A percentile compares a stretch with the other conserved stretches of the same genome.
phyloP scores from a whole-genome alignment of 2,797 vertebrate species.

The Merluccius polli region DNA sequence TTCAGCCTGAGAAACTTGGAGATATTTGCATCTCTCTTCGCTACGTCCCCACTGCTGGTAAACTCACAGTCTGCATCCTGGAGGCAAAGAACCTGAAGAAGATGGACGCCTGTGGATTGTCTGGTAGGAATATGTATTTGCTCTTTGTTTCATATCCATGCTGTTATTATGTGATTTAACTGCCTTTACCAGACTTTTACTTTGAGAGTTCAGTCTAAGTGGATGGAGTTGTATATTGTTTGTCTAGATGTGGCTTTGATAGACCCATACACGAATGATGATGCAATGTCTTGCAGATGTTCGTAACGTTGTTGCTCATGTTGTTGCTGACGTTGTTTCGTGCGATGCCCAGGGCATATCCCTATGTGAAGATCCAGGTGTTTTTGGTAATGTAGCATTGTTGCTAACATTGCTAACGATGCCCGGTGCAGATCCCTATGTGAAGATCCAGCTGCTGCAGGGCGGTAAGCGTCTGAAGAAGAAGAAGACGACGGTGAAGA shows the following conservation, averaged over 20 bases:
- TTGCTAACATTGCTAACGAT: not conserved
- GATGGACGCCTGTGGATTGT: slow-evolving; percentile 97
- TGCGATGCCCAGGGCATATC: slow-evolving; percentile 72
- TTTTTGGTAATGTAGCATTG: slow-evolving; percentile 51
- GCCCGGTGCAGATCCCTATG: slow-evolving; percentile 85
- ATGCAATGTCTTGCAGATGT: too few relatives aligned
- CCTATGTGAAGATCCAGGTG: slow-evolving; percentile 97
- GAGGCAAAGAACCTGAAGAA: slow-evolving; percentile 99
- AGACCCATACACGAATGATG: too few relatives aligned
- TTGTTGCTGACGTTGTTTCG: slow-evolving; percentile 46
- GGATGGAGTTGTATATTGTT: too few relatives aligned
- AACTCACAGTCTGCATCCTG: slow-evolving; percentile 96
- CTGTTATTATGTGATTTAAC: not conserved
- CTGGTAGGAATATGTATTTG: slow-evolving; percentile 71
- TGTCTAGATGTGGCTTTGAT: too few relatives aligned
- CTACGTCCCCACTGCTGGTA: slow-evolving; percentile 95
- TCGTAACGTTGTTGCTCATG: slow-evolving; percentile 89
- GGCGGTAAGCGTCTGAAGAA: slow-evolving; percentile 97
- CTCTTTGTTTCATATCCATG: not conserved
- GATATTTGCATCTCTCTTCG: slow-evolving; percentile 98
- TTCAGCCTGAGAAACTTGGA: slow-evolving; percentile 94
- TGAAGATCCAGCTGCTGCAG: slow-evolving; percentile 97
- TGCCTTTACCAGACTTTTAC: not conserved
- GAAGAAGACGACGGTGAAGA: slow-evolving; percentile 99
- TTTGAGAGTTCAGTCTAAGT: not conserved